Percentiles rank a stretch among this genome's conserved stretches.
Evolutionary conservation across 2,888 invertebrate genomes (phyloP).

Genomic region (Cantharis rustica): DNA sequence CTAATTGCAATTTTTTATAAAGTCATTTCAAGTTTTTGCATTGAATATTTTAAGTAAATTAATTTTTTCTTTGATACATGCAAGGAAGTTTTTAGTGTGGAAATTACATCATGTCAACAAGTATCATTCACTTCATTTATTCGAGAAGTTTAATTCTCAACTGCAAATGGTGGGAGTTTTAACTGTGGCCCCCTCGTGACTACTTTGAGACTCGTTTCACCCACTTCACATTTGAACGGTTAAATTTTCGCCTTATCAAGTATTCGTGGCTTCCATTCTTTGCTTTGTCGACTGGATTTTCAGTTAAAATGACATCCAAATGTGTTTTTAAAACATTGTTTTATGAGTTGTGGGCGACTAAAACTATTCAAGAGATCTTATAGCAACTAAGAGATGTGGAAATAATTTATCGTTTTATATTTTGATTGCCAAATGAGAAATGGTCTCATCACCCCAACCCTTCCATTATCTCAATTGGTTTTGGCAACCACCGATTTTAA

Average conservation of each 20-base stretch:
- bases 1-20: not conserved
- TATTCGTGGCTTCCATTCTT: not conserved
- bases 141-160: conserved; percentile 31
- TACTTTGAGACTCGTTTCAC: conserved; percentile 26
- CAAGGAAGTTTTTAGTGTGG: conserved; percentile 6
- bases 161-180: conserved; percentile 29
- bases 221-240: conserved; percentile 22
- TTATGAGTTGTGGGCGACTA: conserved; percentile 26
- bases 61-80: conserved; percentile 2
- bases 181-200: conserved; percentile 28
- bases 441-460: not conserved
- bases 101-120: conserved; percentile 23
- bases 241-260: conserved; percentile 8
- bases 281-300: conserved; percentile 11
- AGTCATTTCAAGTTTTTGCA: not conserved
- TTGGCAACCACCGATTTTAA: not conserved
- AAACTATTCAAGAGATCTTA: conserved; percentile 14
- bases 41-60: not conserved
- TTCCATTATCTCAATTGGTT: not conserved
- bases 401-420: not conserved
- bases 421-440: not conserved
- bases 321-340: conserved; percentile 30
- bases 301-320: conserved; percentile 26
- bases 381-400: conserved; percentile 1
- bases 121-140: conserved; percentile 29